These are phyloP conservation scores for Diorhabda sublineata DNA, from an alignment of 1,140 invertebrate species.

Conservation along the genomic window DNA sequence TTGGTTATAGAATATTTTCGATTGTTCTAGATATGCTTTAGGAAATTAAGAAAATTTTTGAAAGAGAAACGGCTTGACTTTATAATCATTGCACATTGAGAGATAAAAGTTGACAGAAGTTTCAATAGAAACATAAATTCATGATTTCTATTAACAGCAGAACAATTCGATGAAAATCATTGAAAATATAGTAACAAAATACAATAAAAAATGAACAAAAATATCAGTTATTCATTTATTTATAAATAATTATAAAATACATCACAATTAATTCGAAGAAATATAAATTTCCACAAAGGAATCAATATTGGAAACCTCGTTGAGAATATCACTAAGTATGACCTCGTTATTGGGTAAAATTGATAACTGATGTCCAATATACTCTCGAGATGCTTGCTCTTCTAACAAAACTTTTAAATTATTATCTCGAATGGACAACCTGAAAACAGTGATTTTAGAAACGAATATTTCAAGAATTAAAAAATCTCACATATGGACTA, in stretches of 20 bases:
- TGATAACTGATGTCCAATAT: slow-evolving; percentile 24
- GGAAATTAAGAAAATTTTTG: no score
- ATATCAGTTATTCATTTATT: neutral
- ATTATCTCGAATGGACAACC: slow-evolving; percentile 29
- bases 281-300: slow-evolving; percentile 36
- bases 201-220: neutral
- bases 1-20: no score
- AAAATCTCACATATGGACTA: slow-evolving; percentile 49
- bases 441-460: slow-evolving; percentile 21
- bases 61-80: no score
- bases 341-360: slow-evolving; percentile 23
- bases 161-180: no score
- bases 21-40: no score
- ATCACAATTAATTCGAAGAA: slow-evolving; percentile 22
- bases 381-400: slow-evolving; percentile 25
- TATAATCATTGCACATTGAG: no score
- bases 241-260: slow-evolving; percentile 17
- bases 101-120: no score
- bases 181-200: neutral
- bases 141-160: no score
- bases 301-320: slow-evolving; percentile 30
- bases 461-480: neutral
- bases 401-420: slow-evolving; percentile 27
- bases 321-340: slow-evolving; percentile 26
- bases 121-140: no score